Conservation (phyloP, 2,888 invertebrate genomes). For the Sycophila texana region DNA sequence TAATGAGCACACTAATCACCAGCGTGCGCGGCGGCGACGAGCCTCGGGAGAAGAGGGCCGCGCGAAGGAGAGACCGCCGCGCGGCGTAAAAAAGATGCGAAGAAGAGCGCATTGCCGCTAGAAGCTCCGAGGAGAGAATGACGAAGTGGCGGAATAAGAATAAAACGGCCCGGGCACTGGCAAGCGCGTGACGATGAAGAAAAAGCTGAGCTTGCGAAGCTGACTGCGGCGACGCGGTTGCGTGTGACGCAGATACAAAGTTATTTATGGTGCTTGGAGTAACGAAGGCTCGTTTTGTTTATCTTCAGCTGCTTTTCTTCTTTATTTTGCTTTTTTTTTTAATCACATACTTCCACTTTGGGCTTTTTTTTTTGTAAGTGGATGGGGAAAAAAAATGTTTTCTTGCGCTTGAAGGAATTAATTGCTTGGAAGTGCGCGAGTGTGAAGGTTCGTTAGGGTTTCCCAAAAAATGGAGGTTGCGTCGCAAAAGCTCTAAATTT, state of each 20-base stretch:
- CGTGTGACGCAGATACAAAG: neutral
- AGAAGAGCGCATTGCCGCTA: neutral
- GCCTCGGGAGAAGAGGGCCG: slow-evolving; percentile 19
- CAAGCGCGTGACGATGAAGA: neutral
- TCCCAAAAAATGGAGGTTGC: too few relatives aligned
- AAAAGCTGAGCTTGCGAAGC: neutral
- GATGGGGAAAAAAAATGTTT: too few relatives aligned
- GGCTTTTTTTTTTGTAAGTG: neutral
- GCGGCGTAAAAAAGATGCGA: slow-evolving; percentile 45
- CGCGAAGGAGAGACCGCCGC: slow-evolving; percentile 26
- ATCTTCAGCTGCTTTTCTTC: neutral
- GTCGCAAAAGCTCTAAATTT: too few relatives aligned
- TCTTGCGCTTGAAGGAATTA: too few relatives aligned
- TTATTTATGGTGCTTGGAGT: neutral
- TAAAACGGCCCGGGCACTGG: neutral
- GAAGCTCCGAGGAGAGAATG: slow-evolving; percentile 42
- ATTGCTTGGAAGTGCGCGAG: too few relatives aligned
- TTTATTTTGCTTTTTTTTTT: neutral
- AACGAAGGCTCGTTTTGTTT: neutral
- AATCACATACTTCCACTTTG: neutral
- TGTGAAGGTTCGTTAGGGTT: too few relatives aligned
- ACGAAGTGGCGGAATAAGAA: slow-evolving; percentile 31
- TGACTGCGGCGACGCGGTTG: neutral
- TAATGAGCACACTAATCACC: slow-evolving; percentile 75
- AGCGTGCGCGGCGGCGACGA: slow-evolving; percentile 61